phyloP scores from a whole-genome alignment of 1,140 invertebrate species.

The Atta cephalotes region DNA sequence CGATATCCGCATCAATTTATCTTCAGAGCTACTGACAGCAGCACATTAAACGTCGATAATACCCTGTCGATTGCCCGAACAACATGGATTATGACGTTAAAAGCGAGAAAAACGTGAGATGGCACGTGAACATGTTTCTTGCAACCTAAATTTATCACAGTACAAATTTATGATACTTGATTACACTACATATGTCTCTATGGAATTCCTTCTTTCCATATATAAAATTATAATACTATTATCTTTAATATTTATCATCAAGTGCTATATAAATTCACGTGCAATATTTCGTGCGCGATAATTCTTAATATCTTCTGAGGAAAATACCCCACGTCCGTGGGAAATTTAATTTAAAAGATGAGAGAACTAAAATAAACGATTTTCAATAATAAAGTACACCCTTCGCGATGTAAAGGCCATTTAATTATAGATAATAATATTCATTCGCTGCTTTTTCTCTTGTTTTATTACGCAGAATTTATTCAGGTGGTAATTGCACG shows the following conservation, averaged over 20 bases:
- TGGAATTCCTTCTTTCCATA: background rate
- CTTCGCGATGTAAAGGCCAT: background rate
- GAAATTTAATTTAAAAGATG: background rate
- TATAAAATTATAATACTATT: background rate
- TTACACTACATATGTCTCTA: background rate
- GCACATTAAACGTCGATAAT: conserved; percentile 43
- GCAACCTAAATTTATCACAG: conserved; percentile 9
- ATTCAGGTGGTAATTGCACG: background rate
- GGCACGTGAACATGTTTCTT: background rate
- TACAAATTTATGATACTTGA: background rate
- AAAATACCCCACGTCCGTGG: background rate
- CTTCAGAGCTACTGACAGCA: conserved; percentile 32
- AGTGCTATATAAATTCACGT: conserved; percentile 5
- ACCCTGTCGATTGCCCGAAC: background rate
- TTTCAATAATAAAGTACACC: conserved; percentile 3
- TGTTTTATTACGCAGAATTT: conserved; percentile 25
- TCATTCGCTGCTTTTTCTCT: background rate
- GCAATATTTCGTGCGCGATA: background rate
- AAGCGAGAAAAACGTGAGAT: background rate
- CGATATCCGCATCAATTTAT: conserved; percentile 41
- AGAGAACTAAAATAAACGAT: background rate
- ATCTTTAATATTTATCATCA: background rate
- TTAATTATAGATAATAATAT: conserved; percentile 24
- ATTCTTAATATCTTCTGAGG: background rate
- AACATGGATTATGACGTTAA: conserved; percentile 18